Conservation (phyloP, 2,888 invertebrate species). For the Drosophila atripex region DNA sequence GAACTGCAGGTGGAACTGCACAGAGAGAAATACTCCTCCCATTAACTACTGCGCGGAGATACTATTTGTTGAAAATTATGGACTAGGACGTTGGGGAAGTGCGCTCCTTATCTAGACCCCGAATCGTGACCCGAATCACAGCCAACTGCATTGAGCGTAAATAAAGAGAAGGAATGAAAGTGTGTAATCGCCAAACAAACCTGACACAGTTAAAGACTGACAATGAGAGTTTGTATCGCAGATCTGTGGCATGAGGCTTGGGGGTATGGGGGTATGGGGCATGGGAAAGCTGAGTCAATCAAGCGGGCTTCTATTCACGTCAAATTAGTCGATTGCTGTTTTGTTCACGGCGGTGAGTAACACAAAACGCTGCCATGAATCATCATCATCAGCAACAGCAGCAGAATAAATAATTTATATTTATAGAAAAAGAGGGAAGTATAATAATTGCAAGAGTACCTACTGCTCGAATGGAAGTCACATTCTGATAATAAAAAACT, state of each 20-base stretch:
- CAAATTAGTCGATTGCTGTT: conserved; percentile 40
- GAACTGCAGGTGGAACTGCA: conserved; percentile 28
- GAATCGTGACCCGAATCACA: conserved; percentile 67
- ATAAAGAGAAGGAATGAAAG: conserved; percentile 25
- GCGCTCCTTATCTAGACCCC: conserved; percentile 24
- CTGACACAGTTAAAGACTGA: conserved; percentile 42
- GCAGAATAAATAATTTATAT: conserved; percentile 20
- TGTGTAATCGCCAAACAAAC: conserved; percentile 38
- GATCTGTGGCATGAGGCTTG: too few species aligned
- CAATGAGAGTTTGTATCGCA: conserved; percentile 2
- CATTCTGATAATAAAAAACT: not conserved
- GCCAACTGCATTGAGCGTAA: conserved; percentile 44
- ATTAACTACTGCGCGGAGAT: too few species aligned
- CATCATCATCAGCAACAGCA: conserved; percentile 7
- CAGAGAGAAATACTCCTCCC: not conserved
- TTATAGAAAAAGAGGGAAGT: conserved; percentile 12
- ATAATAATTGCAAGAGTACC: conserved; percentile 19
- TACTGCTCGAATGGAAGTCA: too few species aligned
- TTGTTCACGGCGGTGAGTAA: conserved; percentile 18
- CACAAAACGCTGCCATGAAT: conserved; percentile 16
- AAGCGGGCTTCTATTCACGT: conserved; percentile 32
- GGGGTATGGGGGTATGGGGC: not conserved
- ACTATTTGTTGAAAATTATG: not conserved
- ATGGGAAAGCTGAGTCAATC: conserved; percentile 31
- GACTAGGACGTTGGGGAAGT: not conserved